Evolutionary conservation across 2,888 invertebrate genomes (phyloP).

Genomic region (Apoderus coryli): DNA sequence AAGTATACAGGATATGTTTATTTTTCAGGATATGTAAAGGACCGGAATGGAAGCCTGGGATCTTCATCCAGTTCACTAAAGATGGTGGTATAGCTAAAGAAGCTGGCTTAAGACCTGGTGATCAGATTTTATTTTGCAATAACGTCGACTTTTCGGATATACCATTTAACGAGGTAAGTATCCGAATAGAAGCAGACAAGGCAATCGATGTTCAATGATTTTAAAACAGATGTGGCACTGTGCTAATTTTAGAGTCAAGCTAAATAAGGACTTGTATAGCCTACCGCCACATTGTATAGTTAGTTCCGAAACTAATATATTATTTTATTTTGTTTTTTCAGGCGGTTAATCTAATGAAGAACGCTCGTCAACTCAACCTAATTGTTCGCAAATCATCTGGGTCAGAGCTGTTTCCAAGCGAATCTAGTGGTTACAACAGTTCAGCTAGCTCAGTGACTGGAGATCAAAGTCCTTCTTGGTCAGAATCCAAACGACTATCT

Average conservation of each 20-base stretch:
- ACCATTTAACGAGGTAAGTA: constrained; percentile 59
- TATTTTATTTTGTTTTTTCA: constrained; percentile 26
- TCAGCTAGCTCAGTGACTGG: constrained; percentile 70
- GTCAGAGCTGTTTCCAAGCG: constrained; percentile 63
- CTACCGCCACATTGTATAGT: constrained; percentile 3
- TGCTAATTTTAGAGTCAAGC: too few relatives aligned
- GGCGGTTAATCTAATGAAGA: constrained; percentile 72
- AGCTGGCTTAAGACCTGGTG: constrained; percentile 77
- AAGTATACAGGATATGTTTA: background rate
- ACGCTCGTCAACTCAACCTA: constrained; percentile 59
- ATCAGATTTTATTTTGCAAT: constrained; percentile 84
- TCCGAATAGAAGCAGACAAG: background rate
- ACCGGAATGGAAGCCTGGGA: constrained; percentile 74
- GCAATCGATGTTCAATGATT: too few relatives aligned
- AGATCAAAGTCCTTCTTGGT: constrained; percentile 56
- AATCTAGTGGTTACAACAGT: constrained; percentile 72
- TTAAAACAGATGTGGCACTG: too few relatives aligned
- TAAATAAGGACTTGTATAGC: too few relatives aligned
- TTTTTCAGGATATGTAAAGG: constrained; percentile 62
- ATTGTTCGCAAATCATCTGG: constrained; percentile 65
- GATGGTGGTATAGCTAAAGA: constrained; percentile 79
- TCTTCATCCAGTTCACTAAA: constrained; percentile 80
- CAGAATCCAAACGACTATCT: constrained; percentile 49
- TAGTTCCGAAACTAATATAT: background rate
- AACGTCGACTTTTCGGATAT: constrained; percentile 64